These are phyloP conservation scores for Enoplosus armatus DNA, from an alignment of 2,797 vertebrate genomes.

Conservation along the genomic window DNA sequence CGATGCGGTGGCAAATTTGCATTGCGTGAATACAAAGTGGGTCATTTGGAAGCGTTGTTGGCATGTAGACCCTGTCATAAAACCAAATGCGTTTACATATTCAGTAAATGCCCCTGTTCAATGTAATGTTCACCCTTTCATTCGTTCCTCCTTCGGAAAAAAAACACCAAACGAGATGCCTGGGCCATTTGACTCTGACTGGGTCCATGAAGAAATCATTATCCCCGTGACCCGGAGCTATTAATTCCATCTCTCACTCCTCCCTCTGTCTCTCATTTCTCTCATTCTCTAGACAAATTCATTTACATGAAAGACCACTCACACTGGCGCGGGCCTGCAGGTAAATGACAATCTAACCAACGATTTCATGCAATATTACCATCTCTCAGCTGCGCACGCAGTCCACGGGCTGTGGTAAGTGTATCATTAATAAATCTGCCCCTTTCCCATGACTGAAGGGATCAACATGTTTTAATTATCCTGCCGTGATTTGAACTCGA, in stretches of 20 bases:
- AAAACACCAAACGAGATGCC: slow-evolving; percentile 67
- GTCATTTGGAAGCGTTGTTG: slow-evolving; percentile 83
- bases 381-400: slow-evolving; percentile 61
- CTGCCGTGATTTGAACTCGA: slow-evolving; percentile 78
- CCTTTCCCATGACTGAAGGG: slow-evolving; percentile 80
- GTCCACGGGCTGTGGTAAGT: slow-evolving; percentile 71
- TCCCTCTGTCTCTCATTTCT: slow-evolving; percentile 80
- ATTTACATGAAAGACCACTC: slow-evolving; percentile 86
- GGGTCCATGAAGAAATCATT: slow-evolving; percentile 85
- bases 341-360: slow-evolving; percentile 81
- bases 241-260: slow-evolving; percentile 83
- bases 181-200: slow-evolving; percentile 81
- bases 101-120: slow-evolving; percentile 78
- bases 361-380: slow-evolving; percentile 80
- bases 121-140: slow-evolving; percentile 77
- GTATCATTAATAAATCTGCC: slow-evolving; percentile 84
- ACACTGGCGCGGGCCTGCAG: slow-evolving; percentile 77
- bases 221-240: slow-evolving; percentile 84
- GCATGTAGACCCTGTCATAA: slow-evolving; percentile 73
- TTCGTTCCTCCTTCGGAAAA: slow-evolving; percentile 63
- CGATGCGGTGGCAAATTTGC: slow-evolving; percentile 78
- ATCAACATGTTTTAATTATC: slow-evolving; percentile 85
- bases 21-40: slow-evolving; percentile 85
- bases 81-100: slow-evolving; percentile 82
- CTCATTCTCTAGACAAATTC: slow-evolving; percentile 80